Evolutionary conservation across 2,113 vertebrate genomes (phyloP).

Genomic region (Bos taurus): ARS-UCD2.0 NC_037357.1:76584001-76584500

Average conservation of each 20-base stretch:
- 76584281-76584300: not conserved
- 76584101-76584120: not conserved
- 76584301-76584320: not conserved
- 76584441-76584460: slow-evolving; percentile 3
- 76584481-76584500: not conserved
- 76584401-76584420: slow-evolving; percentile 9
- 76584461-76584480: slow-evolving; percentile 1
- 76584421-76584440: slow-evolving; percentile 4
- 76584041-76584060: not conserved
- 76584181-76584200: not conserved
- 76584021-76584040: not conserved
- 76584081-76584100: not conserved
- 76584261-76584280: not conserved
- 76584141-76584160: not conserved
- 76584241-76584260: not conserved
- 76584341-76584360: not conserved
- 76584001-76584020: not conserved
- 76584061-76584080: not conserved
- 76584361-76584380: not conserved
- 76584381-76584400: not conserved
- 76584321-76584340: slow-evolving; percentile 3
- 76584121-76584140: not conserved
- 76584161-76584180: not conserved
- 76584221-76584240: not conserved
- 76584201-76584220: not conserved